Evolutionary conservation across 2,888 invertebrate genomes (phyloP), one percentile per base, ranked within the genome.

Genomic region (Pristionchus maxplancki): DNA sequence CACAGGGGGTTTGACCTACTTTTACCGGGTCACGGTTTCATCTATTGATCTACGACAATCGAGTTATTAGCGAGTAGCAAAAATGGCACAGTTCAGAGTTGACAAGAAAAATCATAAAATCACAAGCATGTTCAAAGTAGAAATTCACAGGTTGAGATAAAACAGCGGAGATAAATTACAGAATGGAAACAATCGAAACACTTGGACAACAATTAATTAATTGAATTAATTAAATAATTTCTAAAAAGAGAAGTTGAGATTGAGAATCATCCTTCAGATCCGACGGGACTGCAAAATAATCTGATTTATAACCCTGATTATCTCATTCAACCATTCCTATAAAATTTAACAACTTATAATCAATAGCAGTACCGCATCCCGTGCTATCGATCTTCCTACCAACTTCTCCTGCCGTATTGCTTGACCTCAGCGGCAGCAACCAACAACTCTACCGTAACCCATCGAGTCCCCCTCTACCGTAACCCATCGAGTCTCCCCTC

Each of bases 1-100:
- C 78, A 78, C 78, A 78, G 78, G 71, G n/a, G 24, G 71, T 44
- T 78, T n/a, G 48, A 78, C 24, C 17, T n/a, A 15, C 40, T 74
- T 24, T 40, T 17, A 40, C 28, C 37, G 71, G 67, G 31, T 31
- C 13, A 67, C 64, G 34, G 20, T 78, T 78, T 40, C 13, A 78
- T 78, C 28, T 78, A 74, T 48, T 44, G 44, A 3, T 5, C 74
- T 37, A 17, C 31, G 44, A 15, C 15, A 44, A 78, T 78, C 28
- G 44, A 48, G 78, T 44, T 11, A 44, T 78, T 78, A 24, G 37
- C n/a, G n/a, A 48, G 44, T 78, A 78, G 11, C 6, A 11, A 40
- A 78, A n/a, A 78, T 78, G 48, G 13, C 37, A 78, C 78, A 78
- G 78, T 4, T 78, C 37, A 71, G 17, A 37, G 37, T 3, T 44